A percentile compares a stretch with the other conserved stretches of the same genome.
These are phyloP conservation scores for Lepus europaeus DNA, from an alignment of 2,113 vertebrate species.

Conservation along the genomic window DNA sequence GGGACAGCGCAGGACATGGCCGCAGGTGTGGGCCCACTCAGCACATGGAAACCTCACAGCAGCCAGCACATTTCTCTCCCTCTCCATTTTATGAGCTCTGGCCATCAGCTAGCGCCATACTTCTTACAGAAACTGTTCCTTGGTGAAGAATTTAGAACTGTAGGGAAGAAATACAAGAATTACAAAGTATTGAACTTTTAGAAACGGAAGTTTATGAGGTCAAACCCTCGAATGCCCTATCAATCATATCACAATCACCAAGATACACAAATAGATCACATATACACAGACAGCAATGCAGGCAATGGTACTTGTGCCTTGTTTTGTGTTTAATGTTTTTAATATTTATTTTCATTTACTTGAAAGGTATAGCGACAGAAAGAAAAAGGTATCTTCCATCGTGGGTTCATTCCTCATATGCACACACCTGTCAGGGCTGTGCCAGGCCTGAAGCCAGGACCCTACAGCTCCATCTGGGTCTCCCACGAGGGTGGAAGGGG, in stretches of 20 bases:
- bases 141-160: constrained; percentile 20
- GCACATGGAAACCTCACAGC: not conserved
- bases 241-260: not conserved
- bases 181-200: not conserved
- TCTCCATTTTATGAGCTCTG: constrained; percentile 2
- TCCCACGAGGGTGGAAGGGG: no score
- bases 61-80: not conserved
- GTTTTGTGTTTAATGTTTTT: constrained; percentile 34
- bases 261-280: constrained; percentile 2
- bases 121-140: constrained; percentile 11
- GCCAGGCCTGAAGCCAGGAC: no score
- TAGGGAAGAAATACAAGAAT: constrained; percentile 16
- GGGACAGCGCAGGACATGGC: not conserved
- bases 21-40: not conserved
- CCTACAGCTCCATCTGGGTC: no score
- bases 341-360: no score
- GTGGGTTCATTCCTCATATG: no score
- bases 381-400: no score
- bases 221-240: not conserved
- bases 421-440: no score
- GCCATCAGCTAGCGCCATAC: not conserved
- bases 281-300: not conserved
- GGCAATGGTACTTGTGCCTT: not conserved
- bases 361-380: no score
- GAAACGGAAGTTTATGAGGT: not conserved